Evolutionary conservation across 2,888 invertebrate species (phyloP), one percentile per base, ranked within the genome.

Genomic region (Drosophila greeni): DNA sequence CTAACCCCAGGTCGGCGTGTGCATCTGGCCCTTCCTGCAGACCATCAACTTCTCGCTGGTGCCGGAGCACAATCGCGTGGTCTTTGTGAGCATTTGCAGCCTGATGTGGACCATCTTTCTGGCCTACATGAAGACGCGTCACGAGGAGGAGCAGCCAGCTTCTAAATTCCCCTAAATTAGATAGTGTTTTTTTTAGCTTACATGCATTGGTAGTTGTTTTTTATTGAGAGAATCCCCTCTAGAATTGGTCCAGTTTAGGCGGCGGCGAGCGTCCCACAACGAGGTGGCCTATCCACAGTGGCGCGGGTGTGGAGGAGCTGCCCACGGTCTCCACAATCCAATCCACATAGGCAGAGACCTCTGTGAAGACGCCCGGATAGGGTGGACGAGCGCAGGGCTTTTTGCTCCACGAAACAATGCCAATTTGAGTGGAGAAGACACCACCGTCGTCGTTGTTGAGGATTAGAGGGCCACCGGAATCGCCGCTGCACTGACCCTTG

Each of bases 51-150:
- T 94, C 81, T 91, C 92, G 16, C 90, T 92, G 53, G 88, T 95
- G n/a, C 91, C 93, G 1, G 94, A 94, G 82, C 92, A 90, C 76
- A 94, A 95, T 85, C 91, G 94, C 49, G 92, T 95, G 0, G 90
- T 94, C 3, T 93, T 93, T 75, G 93, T 94, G 0, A 93, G 94
- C 75, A 86, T 91, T 1, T 93, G 93, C 62, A 94, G 94, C 84
- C 91, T 94, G 55, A 85, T 94, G 37, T 95, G 94, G 94, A 94
- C 94, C 0, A 92, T 92, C 16, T 95, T 93, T 86, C 89, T 95
- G 74, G 94, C 95, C 0, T 94, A 93, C 77, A 92, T 95, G 92
- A 94, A 95, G 87, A 92, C 92, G 68, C 66, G 37, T 2, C 72
- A 90, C 33, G 47, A 60, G 33, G 20, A 45, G 16, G 7, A 49